These are phyloP conservation scores for Pseudanteris insignis DNA, from an alignment of 2,888 invertebrate species.

Conservation along the genomic window DNA sequence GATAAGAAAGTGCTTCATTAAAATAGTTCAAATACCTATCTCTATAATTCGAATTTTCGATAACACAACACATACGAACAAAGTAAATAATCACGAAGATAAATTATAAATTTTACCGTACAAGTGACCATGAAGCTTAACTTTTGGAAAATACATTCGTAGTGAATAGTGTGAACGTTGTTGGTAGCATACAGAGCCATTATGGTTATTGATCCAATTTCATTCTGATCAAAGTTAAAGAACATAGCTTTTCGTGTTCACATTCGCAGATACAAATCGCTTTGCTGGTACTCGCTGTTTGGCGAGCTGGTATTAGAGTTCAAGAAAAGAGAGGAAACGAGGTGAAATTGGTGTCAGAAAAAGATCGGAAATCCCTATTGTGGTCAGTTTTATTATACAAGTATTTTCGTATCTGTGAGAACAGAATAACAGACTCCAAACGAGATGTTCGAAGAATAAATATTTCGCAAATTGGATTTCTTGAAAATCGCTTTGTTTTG, in stretches of 20 bases:
- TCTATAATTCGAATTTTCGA: no score
- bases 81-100: no score
- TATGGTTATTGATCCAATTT: conserved; percentile 24
- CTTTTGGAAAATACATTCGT: conserved; percentile 2
- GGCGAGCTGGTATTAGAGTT: conserved; percentile 2
- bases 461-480: no score
- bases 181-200: conserved; percentile 8
- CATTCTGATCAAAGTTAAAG: conserved; percentile 24
- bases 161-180: conserved; percentile 10
- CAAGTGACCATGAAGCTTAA: no score
- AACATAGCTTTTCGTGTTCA: conserved; percentile 10
- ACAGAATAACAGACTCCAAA: not conserved
- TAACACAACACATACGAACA: no score
- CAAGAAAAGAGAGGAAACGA: not conserved
- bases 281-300: conserved; percentile 2
- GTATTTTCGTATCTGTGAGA: conserved; percentile 2
- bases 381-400: conserved; percentile 13
- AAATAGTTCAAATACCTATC: no score
- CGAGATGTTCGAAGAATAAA: no score
- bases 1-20: no score
- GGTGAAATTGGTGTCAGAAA: not conserved
- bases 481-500: no score
- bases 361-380: not conserved
- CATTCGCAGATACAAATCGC: conserved; percentile 18
- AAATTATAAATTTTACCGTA: no score